A percentile compares a stretch with the other conserved stretches of the same genome.
phyloP scores from a whole-genome alignment of 2,113 vertebrate genomes.

The Pelmatolapia mariae region DNA sequence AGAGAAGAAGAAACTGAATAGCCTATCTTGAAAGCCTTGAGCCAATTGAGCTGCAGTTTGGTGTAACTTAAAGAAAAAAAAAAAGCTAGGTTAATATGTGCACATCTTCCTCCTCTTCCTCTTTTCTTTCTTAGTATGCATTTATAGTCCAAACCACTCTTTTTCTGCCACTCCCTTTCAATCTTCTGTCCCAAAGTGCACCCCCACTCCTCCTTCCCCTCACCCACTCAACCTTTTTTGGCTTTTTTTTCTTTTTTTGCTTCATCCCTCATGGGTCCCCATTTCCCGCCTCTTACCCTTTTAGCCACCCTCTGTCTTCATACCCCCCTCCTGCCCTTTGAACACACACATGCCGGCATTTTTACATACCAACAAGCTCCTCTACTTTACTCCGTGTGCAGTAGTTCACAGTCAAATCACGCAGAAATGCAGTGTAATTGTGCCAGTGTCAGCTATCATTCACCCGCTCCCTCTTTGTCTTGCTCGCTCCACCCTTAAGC shows the following conservation, averaged over 20 bases:
- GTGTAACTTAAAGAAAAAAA: conserved; percentile 1
- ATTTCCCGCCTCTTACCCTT: conserved; percentile 51
- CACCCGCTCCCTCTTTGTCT: not conserved
- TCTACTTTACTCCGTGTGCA: not conserved
- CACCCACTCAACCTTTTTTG: conserved; percentile 25
- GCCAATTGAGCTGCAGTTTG: conserved; percentile 9
- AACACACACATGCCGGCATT: not conserved
- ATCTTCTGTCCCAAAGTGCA: conserved; percentile 20
- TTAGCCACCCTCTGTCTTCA: conserved; percentile 39
- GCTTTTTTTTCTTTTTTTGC: not conserved
- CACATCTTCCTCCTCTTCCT: not conserved
- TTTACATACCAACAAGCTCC: not conserved
- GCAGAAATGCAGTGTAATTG: conserved; percentile 63
- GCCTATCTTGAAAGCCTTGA: not conserved
- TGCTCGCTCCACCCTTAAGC: not conserved
- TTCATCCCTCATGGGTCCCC: conserved; percentile 31
- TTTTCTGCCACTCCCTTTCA: conserved; percentile 4
- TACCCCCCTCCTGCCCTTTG: not conserved
- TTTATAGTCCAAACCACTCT: conserved; percentile 20
- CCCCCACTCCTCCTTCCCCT: not conserved
- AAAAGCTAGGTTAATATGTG: conserved; percentile 40
- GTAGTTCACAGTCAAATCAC: conserved; percentile 62
- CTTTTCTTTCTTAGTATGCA: not conserved
- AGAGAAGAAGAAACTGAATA: not conserved
- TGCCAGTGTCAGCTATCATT: conserved; percentile 53